A percentile compares a stretch with the other conserved stretches of the same genome.
Conservation (phyloP, 1,140 invertebrate genomes). For the Megalopta genalis region DNA sequence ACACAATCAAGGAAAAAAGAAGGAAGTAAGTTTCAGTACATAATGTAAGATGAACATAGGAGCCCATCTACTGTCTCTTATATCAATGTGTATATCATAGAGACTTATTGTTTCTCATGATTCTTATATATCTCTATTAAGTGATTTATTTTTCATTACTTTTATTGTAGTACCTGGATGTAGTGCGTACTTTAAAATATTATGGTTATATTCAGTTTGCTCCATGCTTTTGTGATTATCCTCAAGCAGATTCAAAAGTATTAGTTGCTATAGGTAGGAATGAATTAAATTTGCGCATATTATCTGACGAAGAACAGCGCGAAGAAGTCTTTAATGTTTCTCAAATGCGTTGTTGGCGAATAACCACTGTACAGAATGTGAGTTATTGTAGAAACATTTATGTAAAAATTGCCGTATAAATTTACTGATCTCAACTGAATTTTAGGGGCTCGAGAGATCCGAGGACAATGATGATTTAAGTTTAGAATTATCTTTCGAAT, state of each 20-base stretch:
- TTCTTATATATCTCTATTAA: background rate
- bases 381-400: constrained; percentile 68
- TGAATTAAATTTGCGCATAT: constrained; percentile 86
- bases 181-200: constrained; percentile 89
- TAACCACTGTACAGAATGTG: constrained; percentile 92
- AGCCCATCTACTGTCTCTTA: background rate
- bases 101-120: background rate
- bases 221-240: constrained; percentile 89
- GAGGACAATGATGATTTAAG: constrained; percentile 71
- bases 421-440: constrained; percentile 25
- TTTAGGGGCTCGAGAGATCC: constrained; percentile 66
- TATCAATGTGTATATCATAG: background rate
- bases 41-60: background rate
- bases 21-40: constrained; percentile 83
- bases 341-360: constrained; percentile 97
- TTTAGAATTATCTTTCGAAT: constrained; percentile 96
- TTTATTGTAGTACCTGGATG: constrained; percentile 88
- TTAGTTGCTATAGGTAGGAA: constrained; percentile 88
- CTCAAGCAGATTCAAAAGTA: constrained; percentile 84
- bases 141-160: constrained; percentile 23
- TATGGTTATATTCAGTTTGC: constrained; percentile 94
- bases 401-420: constrained; percentile 15
- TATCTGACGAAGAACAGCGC: constrained; percentile 71
- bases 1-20: constrained; percentile 88
- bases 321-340: constrained; percentile 96